Percentiles rank a stretch among this genome's conserved stretches.
phyloP scores from a whole-genome alignment of 2,113 vertebrate genomes.

The Bubo blakistoni region DNA sequence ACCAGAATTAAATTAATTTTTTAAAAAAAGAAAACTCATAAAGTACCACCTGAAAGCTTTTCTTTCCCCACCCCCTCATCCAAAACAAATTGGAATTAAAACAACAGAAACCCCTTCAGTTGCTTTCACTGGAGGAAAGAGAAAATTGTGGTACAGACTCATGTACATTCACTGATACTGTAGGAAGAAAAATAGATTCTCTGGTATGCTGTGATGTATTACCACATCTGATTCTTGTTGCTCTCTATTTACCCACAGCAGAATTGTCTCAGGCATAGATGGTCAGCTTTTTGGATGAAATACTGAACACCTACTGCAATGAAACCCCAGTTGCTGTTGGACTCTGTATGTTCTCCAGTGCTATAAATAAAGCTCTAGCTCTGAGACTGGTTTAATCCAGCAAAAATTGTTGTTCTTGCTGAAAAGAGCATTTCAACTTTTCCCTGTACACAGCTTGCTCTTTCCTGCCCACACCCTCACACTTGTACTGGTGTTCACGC shows the following conservation, averaged over 20 bases:
- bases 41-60: not conserved
- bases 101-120: not conserved
- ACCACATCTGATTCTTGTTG: not conserved
- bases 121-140: not conserved
- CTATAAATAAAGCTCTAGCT: not conserved
- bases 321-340: not conserved
- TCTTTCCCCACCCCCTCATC: not conserved
- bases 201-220: not conserved
- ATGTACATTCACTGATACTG: not conserved
- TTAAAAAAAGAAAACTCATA: not conserved
- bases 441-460: rapidly evolving
- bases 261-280: not conserved
- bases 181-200: not conserved
- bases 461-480: not conserved
- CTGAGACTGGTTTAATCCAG: not conserved
- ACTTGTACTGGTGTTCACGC: not conserved
- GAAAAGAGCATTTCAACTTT: not conserved
- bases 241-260: not conserved
- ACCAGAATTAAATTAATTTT: not conserved
- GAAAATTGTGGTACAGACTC: not conserved
- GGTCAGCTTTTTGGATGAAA: not conserved
- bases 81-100: not conserved
- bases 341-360: rapidly evolving
- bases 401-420: not conserved
- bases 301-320: not conserved